These are phyloP conservation scores for Loxodonta africana DNA, from an alignment of 2,113 vertebrate species.

Conservation along the genomic window DNA sequence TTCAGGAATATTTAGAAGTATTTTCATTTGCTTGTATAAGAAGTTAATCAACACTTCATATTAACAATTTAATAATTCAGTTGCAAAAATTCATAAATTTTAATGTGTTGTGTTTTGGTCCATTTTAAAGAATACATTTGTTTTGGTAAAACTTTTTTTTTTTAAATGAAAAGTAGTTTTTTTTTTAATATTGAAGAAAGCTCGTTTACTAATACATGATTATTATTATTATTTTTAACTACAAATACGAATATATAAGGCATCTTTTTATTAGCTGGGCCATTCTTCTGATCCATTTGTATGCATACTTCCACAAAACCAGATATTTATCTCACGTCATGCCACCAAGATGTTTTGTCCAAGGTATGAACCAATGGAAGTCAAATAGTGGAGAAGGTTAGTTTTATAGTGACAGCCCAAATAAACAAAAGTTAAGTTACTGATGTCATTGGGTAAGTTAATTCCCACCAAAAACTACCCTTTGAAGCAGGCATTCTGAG, in stretches of 20 bases:
- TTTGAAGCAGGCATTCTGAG: conserved; percentile 15
- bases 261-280: conserved; percentile 51
- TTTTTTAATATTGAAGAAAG: background rate
- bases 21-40: conserved; percentile 62
- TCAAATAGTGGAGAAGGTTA: background rate
- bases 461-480: background rate
- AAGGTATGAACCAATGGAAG: background rate
- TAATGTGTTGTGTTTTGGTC: conserved; percentile 1
- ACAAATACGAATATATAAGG: conserved; percentile 20
- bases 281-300: conserved; percentile 67
- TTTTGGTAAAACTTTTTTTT: conserved; percentile 35
- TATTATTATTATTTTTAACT: background rate
- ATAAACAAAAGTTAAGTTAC: conserved; percentile 26
- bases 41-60: conserved; percentile 39
- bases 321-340: conserved; percentile 1
- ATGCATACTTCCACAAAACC: conserved; percentile 59
- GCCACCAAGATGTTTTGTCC: background rate
- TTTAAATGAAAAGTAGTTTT: conserved; percentile 46
- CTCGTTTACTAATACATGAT: conserved; percentile 11
- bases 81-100: conserved; percentile 35
- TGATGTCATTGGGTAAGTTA: conserved; percentile 60
- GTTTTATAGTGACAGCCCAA: background rate
- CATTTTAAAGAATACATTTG: conserved; percentile 43
- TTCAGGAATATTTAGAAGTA: background rate
- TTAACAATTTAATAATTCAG: background rate